phyloP scores from a whole-genome alignment of 2,113 vertebrate species.

The Fulmarus glacialis region DNA sequence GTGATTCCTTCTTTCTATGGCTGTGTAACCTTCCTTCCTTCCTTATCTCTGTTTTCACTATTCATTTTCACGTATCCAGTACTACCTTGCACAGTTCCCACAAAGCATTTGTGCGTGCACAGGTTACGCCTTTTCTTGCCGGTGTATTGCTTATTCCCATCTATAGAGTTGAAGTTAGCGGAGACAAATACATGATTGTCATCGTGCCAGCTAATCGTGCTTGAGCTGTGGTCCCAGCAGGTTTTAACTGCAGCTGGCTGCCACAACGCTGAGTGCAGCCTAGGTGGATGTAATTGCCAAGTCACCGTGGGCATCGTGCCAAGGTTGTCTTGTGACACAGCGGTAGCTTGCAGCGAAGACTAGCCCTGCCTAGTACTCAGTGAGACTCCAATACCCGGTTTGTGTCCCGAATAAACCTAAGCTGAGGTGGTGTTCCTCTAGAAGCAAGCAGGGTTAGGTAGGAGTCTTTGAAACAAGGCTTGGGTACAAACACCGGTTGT shows the following conservation, averaged over 20 bases:
- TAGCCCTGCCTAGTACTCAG: neutral
- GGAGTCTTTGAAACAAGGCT: neutral
- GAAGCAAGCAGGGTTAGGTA: neutral
- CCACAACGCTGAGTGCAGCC: neutral
- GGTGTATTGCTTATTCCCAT: neutral
- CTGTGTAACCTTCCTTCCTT: neutral
- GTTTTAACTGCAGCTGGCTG: constrained; percentile 51
- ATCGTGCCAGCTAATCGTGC: neutral
- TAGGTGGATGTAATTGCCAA: constrained; percentile 14
- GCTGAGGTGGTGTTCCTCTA: neutral
- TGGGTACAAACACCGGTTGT: neutral
- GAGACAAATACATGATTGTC: neutral
- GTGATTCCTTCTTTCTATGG: neutral
- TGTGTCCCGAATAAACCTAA: neutral
- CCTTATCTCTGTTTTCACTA: neutral
- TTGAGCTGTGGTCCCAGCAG: constrained; percentile 25
- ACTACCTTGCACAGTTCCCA: neutral
- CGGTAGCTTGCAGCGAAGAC: neutral
- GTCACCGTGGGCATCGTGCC: neutral
- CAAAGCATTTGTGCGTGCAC: neutral
- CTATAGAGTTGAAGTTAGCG: neutral
- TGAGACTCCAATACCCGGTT: neutral
- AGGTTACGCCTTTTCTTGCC: neutral
- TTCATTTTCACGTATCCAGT: neutral
- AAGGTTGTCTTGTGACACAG: neutral